These are phyloP conservation scores for Disparrhopalites patrizii DNA, from an alignment of 2,888 invertebrate genomes.

Conservation along the genomic window DNA sequence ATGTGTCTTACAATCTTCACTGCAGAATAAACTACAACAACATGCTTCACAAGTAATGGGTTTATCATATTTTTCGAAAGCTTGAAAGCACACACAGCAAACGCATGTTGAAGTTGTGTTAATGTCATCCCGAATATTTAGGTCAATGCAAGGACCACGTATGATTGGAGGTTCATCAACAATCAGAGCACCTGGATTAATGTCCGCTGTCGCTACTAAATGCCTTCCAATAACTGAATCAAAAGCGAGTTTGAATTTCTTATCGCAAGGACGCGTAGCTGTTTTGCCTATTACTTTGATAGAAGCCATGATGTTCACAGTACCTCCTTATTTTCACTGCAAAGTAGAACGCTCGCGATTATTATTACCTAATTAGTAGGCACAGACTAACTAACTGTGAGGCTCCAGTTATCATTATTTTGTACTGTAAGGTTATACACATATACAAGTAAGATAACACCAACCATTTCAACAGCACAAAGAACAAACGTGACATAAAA, in stretches of 20 bases:
- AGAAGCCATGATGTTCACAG: too few species aligned
- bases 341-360: too few species aligned
- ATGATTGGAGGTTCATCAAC: slow-evolving; percentile 39
- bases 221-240: slow-evolving; percentile 32
- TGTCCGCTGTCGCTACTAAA: slow-evolving; percentile 36
- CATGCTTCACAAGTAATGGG: neutral
- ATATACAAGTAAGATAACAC: too few species aligned
- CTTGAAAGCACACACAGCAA: neutral
- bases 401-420: too few species aligned
- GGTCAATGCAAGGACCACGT: slow-evolving; percentile 31
- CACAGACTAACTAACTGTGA: too few species aligned
- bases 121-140: neutral
- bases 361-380: too few species aligned
- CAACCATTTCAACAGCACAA: too few species aligned
- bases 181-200: slow-evolving; percentile 38
- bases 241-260: neutral
- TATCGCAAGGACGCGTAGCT: too few species aligned
- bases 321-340: too few species aligned
- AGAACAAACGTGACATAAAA: too few species aligned
- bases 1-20: neutral
- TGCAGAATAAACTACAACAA: slow-evolving; percentile 10
- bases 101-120: neutral
- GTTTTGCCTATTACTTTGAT: too few species aligned
- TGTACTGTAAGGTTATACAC: too few species aligned
- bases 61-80: neutral